Evolutionary conservation across 2,888 invertebrate species (phyloP), one percentile per base, ranked within the genome.

Genomic region (Horisme vitalbata): DNA sequence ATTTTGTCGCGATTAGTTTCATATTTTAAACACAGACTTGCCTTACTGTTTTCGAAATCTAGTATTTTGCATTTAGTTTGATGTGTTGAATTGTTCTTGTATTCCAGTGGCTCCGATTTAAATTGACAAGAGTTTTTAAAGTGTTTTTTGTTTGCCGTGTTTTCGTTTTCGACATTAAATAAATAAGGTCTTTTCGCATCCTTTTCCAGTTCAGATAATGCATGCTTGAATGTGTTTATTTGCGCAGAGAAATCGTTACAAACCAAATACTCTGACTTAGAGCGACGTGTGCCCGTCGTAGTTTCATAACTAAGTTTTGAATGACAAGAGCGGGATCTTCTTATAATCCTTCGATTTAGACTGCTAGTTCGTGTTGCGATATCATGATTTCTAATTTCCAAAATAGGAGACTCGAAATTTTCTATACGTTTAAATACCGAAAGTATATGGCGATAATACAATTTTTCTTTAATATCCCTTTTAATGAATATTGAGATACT

Each of bases 401-500:
- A 21, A 23, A 41, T 41, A 28, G 46, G 41, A 20, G 41, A 41
- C 15, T 41, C 35, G 26, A 24, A 31, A 6, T 27, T 9, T 36
- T 47, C 46, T 9, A 41, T 36, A 15, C 27, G 26, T 11, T 47
- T 26, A 13, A 36, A 31, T 35, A 35, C 26, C 2, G 48, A 44
- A 21, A 24, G 31, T 27, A 39, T 39, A n/a, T 41, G 26, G n/a
- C 27, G 39, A 43, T 32, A 28, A 27, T 26, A 13, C 6, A 35
- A 10, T 44, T 49, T 49, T 9, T 49, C 49, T 27, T 14, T 35
- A 10, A 49, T 39, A 35, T 43, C 43, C n/a, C 31, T 34, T 39
- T 39, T 38, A 2, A 44, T 44, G 12, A 39, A 31, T 12, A 30
- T 27, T 7, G 48, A 38, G 35, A 34, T 18, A 15, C 15, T 44